A percentile compares a stretch with the other conserved stretches of the same genome.
phyloP scores from a whole-genome alignment of 1,140 invertebrate genomes.

The Colletes gigas region DNA sequence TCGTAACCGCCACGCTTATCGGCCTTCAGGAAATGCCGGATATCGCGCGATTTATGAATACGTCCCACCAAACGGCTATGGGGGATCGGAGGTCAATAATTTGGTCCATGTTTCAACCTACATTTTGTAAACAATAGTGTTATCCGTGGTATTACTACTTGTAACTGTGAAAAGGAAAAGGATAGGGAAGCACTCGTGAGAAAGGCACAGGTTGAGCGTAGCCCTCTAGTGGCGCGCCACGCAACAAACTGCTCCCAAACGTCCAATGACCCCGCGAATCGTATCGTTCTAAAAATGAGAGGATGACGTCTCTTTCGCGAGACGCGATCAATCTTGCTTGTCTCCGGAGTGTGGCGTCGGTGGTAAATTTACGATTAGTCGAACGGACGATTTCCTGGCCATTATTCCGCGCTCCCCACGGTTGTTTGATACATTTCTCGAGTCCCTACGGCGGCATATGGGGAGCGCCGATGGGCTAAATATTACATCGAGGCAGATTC shows the following conservation, averaged over 20 bases:
- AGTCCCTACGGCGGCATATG: conserved; percentile 53
- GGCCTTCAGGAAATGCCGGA: conserved; percentile 48
- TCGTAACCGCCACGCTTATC: conserved; percentile 33
- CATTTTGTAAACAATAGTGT: too few relatives aligned
- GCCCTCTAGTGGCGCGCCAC: too few relatives aligned
- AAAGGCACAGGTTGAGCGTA: too few relatives aligned
- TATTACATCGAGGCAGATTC: conserved; percentile 66
- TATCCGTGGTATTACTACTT: too few relatives aligned
- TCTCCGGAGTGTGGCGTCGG: conserved; percentile 1
- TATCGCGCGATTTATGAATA: conserved; percentile 49
- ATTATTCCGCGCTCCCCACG: conserved; percentile 23
- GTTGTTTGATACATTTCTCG: conserved; percentile 41
- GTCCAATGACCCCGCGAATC: too few relatives aligned
- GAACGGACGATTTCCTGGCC: conserved; percentile 22
- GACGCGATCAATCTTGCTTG: conserved; percentile 28
- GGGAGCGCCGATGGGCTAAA: conserved; percentile 66
- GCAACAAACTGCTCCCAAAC: too few relatives aligned
- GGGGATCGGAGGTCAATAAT: too few relatives aligned
- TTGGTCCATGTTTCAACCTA: too few relatives aligned
- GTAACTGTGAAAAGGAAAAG: too few relatives aligned
- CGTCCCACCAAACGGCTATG: not conserved
- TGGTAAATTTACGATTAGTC: conserved; percentile 49
- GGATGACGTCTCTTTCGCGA: not conserved
- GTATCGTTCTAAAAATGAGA: too few relatives aligned
- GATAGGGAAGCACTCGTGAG: too few relatives aligned